Evolutionary conservation across 2,797 vertebrate species (phyloP).

Genomic region (Nothura maculosa): DNA sequence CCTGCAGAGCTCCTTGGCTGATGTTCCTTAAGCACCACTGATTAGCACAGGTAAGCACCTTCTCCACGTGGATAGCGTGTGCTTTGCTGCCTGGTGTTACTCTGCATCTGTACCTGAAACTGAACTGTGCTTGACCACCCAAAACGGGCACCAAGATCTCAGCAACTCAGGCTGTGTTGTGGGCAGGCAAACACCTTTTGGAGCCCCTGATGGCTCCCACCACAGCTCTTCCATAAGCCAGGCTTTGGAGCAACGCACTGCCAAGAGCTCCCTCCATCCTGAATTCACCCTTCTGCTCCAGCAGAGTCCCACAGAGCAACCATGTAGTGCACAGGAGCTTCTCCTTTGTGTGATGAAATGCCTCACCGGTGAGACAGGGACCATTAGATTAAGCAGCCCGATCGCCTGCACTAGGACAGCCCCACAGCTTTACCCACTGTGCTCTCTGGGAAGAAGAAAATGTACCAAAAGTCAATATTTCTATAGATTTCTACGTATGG

Average conservation of each 20-base stretch:
- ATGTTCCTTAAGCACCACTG: neutral
- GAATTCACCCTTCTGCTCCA: neutral
- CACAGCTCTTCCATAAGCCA: neutral
- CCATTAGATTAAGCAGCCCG: neutral
- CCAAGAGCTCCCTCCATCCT: neutral
- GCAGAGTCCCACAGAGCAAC: neutral
- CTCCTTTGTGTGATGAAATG: neutral
- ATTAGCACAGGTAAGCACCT: neutral
- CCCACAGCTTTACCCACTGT: neutral
- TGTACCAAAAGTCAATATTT: too few relatives aligned
- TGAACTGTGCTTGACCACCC: neutral
- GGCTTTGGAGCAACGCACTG: neutral
- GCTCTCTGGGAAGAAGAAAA: neutral
- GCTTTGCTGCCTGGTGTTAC: neutral
- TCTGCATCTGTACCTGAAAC: neutral
- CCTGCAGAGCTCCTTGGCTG: fast-evolving
- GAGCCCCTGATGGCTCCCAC: too few relatives aligned
- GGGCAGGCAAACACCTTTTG: neutral
- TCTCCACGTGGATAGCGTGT: neutral
- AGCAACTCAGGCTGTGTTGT: neutral
- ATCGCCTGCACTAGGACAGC: too few relatives aligned
- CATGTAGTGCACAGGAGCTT: neutral
- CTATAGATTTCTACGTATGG: too few relatives aligned
- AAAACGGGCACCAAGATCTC: neutral
- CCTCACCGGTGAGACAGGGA: neutral